phyloP scores from a whole-genome alignment of 1,140 invertebrate species.

The Drosophila dunni region DNA sequence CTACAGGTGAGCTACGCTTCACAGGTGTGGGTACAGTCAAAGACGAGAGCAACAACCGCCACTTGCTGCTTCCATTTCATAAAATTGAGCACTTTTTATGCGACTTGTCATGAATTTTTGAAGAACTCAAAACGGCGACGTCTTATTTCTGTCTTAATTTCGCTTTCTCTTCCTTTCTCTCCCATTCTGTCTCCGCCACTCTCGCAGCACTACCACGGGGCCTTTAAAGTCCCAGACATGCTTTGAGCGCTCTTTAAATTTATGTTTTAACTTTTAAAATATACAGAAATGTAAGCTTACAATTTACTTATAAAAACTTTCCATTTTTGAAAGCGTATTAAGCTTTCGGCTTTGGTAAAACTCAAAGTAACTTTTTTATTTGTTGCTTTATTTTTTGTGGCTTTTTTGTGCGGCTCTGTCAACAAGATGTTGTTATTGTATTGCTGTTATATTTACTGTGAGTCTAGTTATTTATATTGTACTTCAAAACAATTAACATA shows the following conservation, averaged over 20 bases:
- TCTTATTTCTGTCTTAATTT: constrained; percentile 41
- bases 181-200: too few species aligned
- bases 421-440: constrained; percentile 56
- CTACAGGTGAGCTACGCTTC: background rate
- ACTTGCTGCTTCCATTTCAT: constrained; percentile 76
- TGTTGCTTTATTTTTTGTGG: constrained; percentile 8
- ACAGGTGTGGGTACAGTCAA: too few species aligned
- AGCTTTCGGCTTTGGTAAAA: background rate
- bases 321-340: constrained; percentile 1
- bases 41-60: constrained; percentile 42
- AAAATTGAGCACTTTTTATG: constrained; percentile 80
- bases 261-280: too few species aligned
- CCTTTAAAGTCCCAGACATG: too few species aligned
- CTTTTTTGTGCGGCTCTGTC: constrained; percentile 40
- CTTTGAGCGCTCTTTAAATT: too few species aligned
- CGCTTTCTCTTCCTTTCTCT: constrained; percentile 12
- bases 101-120: constrained; percentile 80
- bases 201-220: too few species aligned
- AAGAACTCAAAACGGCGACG: constrained; percentile 73
- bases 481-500: constrained; percentile 63
- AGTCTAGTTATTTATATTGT: constrained; percentile 59
- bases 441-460: constrained; percentile 18
- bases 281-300: too few species aligned
- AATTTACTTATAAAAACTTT: too few species aligned
- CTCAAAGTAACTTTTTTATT: background rate